Base-by-base conservation (phyloP, 2,888 invertebrate genomes). In the Drosophila kuntzei region DNA sequence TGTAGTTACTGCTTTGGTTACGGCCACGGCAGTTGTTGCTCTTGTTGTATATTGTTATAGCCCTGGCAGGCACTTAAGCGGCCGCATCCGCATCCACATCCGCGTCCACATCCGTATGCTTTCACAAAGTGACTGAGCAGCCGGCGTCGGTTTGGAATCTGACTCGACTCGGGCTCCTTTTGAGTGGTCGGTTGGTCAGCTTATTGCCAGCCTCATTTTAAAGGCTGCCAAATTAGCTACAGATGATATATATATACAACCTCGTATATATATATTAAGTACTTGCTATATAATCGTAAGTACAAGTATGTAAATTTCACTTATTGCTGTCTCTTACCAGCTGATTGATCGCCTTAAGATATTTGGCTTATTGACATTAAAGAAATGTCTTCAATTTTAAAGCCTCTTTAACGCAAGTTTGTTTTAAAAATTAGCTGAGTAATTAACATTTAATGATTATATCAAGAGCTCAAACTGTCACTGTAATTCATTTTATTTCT, bases 41-140 rank as follows among this genome's bases (percentile, higher is more conserved):
- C 36, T 53, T 69, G 57, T 67, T 68, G 80, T 86, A 76, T 73
- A 89, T 75, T 80, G 87, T 87, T 89, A 89, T 89, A 85, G 84
- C 78, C 74, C 71, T 73, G 83, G 71, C 87, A 69, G 89, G 89
- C 89, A 83, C 89, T 83, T 83, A 87, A 89, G 86, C 88, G 81
- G 88, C 88, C 88, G 86, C 89, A 85, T 85, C 49, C 76, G 50
- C 79, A 74, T 63, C 22, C 61, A 7, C 51, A 49, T 57, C 51
- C 60, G 4, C 57, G 32, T 59, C 16, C 62, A 8, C 61, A 32
- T 62, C 25, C 54, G 50, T 50, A 51, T 54, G 57, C 50, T 55
- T 69, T 46, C 67, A 55, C 59, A 47, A 66, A 50, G 39, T 64
- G 66, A 59, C 58, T 58, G 63, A 62, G 55, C 80, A 79, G 83